These are phyloP conservation scores for Melikaiella ostensackeni DNA, from an alignment of 2,888 invertebrate genomes.

Conservation along the genomic window DNA sequence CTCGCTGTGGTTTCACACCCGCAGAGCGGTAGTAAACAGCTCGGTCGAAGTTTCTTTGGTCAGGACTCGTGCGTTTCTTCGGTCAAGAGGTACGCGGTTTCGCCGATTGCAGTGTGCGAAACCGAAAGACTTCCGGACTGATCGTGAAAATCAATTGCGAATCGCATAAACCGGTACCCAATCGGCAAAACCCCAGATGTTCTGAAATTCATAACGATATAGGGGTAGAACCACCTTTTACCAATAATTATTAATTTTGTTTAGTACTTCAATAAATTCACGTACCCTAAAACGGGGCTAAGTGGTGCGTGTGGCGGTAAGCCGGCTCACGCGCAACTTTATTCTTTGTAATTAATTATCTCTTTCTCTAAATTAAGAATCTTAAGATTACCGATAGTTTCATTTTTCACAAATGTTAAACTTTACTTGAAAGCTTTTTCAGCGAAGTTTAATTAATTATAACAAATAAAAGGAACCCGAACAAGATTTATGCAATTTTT, in stretches of 20 bases:
- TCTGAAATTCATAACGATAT: background rate
- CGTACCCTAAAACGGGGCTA: no score
- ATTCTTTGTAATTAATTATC: no score
- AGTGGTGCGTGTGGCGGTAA: no score
- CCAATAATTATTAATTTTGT: background rate
- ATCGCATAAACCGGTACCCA: background rate
- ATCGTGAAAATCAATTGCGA: background rate
- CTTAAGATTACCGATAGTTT: no score
- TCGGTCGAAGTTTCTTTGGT: conserved; percentile 59
- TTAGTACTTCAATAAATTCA: background rate
- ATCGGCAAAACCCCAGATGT: conserved; percentile 2
- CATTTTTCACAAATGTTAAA: no score
- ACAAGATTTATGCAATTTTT: no score
- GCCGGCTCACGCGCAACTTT: no score
- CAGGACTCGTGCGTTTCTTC: conserved; percentile 61
- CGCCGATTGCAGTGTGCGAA: conserved; percentile 34
- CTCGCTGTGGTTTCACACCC: conserved; percentile 77
- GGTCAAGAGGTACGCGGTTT: conserved; percentile 49
- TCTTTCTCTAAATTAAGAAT: no score
- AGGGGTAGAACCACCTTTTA: background rate
- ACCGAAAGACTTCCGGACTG: conserved; percentile 23
- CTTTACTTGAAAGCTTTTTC: no score
- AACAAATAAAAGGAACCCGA: no score
- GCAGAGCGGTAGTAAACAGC: conserved; percentile 64
- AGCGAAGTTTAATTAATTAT: no score